Evolutionary conservation across 2,888 invertebrate genomes (phyloP), one percentile per base, ranked within the genome.

Genomic region (Periphyllus acericola): DNA sequence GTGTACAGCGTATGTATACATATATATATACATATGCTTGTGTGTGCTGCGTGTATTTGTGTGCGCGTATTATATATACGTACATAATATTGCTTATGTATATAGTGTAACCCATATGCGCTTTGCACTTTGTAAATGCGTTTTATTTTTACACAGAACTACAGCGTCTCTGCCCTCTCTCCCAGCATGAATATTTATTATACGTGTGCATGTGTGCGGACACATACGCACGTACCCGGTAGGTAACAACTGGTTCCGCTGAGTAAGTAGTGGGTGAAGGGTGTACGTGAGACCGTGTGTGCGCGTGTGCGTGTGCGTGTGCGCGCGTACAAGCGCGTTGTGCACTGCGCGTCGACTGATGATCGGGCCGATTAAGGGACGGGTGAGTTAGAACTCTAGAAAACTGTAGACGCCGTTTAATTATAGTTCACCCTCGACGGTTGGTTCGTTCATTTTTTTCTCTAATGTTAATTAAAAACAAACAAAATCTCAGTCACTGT

Each of bases 361-460:
- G 40, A 40, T 74, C 19, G 55, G 25, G 25, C 17, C 6, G 55
- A 25, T 11, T 60, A n/a, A 66, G 66, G 60, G 60, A 60, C 29
- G 17, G 29, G 19, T 40, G 66, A 0, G 14, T 60, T 66, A 36
- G 36, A 80, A 68, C 80, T 80, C 36, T 80, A 11, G 36, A 80
- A 66, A 80, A 80, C 80, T 36, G 40, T 80, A 19, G 80, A 19
- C 40, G 66, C 80, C n/a, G 80, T 80, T 66, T 68, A 80, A 80
- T 80, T 80, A 80, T 66, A 80, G 60, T 32, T 8, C n/a, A 17
- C 36, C 66, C 71, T 71, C 14, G 55, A 55, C 25, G 14, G 60
- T 60, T 60, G 21, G 71, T 29, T 32, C 46, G 68, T 29, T 40
- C 0, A 9, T 66, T 29, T 36, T n/a, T 40, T 68, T 40, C 14